Base-by-base conservation (phyloP, 2,888 invertebrate species). In the Busseola fusca region DNA sequence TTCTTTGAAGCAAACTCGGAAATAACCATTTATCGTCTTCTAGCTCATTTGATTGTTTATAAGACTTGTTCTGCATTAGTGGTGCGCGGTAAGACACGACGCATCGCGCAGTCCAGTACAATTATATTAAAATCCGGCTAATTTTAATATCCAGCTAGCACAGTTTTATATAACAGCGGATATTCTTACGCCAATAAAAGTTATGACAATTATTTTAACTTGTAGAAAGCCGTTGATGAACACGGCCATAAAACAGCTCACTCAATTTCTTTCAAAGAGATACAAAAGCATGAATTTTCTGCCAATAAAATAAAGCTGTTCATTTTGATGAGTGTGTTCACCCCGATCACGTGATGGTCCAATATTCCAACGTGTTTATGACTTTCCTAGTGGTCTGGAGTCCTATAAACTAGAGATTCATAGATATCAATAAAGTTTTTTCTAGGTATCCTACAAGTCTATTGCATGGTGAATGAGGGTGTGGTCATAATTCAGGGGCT, bases 251-350 rank as follows among this genome's bases (percentile, higher is more conserved):
- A 75, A 64, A 50, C 37, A 50, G 25, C 12, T 48, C 27, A 48
- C 27, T 54, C 27, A 60, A 40, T 68, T 67, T 37, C n/a, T 50
- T 34, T 27, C 18, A 34, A 7, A 42, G 21, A 56, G 9, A 16
- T 27, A 40, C 16, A 64, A 67, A 54, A 52, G 40, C 37, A 52
- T 45, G 12, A 45, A 69, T 50, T 69, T 64, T 54, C 64, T 40
- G 25, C n/a, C n/a, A 71, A 68, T 64, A 74, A 64, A 81, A 72
- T 58, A 48, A 64, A 63, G 42, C 34, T 58, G 50, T 72, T 40
- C 59, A 50, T 48, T 84, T 78, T 82, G 63, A 81, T 64, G 83
- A 54, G 75, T 64, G 50, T 73, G 52, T 84, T 84, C 70, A 82
- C 70, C 84, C 64, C 27, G 64, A 64, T 48, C 66, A 54, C 16